These are phyloP conservation scores for Melanophora roralis DNA, from an alignment of 2,888 invertebrate species.

Conservation along the genomic window DNA sequence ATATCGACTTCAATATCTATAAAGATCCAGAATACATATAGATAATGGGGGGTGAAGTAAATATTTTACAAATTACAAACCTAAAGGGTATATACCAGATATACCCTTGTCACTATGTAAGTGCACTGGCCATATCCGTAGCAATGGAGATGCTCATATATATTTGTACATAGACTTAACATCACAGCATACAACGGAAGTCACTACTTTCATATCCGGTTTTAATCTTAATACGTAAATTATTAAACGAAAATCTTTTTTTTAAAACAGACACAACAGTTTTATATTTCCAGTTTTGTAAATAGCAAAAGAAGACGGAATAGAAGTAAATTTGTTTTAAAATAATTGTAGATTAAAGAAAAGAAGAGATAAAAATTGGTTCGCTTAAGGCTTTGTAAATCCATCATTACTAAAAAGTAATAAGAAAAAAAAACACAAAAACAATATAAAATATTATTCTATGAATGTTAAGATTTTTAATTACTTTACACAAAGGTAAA, in stretches of 20 bases:
- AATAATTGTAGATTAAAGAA: background rate
- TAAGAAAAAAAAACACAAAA: background rate
- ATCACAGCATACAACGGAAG: constrained; percentile 40
- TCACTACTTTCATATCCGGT: constrained; percentile 56
- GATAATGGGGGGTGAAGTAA: too few species aligned
- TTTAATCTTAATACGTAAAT: constrained; percentile 60
- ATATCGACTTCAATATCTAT: too few species aligned
- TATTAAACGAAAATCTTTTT: constrained; percentile 42
- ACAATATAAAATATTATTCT: too few species aligned
- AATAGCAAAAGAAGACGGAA: background rate
- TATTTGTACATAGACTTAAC: background rate
- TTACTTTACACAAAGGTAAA: too few species aligned
- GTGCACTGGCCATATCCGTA: too few species aligned
- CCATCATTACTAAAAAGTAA: background rate
- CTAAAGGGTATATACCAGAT: too few species aligned
- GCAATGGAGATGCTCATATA: too few species aligned
- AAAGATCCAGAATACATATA: too few species aligned
- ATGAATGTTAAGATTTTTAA: too few species aligned
- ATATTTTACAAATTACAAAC: too few species aligned
- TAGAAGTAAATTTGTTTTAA: background rate
- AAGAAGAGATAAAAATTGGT: background rate
- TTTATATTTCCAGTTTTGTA: background rate
- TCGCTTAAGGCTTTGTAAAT: background rate
- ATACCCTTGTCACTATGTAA: too few species aligned
- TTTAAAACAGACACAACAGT: constrained; percentile 22